phyloP scores from a whole-genome alignment of 1,140 invertebrate genomes.

The Dinothrombium tinctorium region DNA sequence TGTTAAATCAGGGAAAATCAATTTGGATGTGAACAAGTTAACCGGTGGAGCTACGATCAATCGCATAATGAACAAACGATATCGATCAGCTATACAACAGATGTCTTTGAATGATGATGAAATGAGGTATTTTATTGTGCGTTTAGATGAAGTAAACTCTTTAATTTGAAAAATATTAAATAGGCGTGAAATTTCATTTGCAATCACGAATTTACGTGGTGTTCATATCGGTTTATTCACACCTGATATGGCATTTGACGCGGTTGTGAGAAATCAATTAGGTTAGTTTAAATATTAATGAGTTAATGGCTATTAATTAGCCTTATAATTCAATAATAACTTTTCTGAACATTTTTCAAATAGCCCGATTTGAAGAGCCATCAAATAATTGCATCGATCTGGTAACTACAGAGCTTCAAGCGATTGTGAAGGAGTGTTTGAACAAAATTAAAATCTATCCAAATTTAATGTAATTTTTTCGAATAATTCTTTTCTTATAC shows the following conservation, averaged over 20 bases:
- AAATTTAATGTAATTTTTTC: slow-evolving; percentile 15
- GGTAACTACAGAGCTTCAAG: slow-evolving; percentile 77
- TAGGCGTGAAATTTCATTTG: slow-evolving; percentile 94
- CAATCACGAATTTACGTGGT: slow-evolving; percentile 92
- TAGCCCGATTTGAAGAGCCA: slow-evolving; percentile 79
- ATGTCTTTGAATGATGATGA: slow-evolving; percentile 82
- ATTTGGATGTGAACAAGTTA: slow-evolving; percentile 80
- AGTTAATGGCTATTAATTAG: no score
- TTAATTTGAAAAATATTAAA: no score
- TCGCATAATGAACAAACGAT: slow-evolving; percentile 97
- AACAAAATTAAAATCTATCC: slow-evolving; percentile 95
- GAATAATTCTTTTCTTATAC: background rate
- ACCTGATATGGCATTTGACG: slow-evolving; percentile 65
- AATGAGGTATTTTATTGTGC: slow-evolving; percentile 62
- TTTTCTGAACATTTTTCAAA: no score
- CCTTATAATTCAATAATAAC: no score
- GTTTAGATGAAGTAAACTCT: no score
- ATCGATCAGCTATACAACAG: slow-evolving; percentile 67
- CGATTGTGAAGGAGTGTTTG: slow-evolving; percentile 77
- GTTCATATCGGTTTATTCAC: slow-evolving; percentile 88
- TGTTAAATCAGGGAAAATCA: slow-evolving; percentile 86
- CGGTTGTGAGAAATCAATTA: slow-evolving; percentile 91
- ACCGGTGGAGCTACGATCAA: slow-evolving; percentile 95
- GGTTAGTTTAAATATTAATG: no score
- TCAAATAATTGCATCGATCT: slow-evolving; percentile 90